Conservation (phyloP, 2,113 vertebrate genomes). For the Ammodytes marinus region DNA sequence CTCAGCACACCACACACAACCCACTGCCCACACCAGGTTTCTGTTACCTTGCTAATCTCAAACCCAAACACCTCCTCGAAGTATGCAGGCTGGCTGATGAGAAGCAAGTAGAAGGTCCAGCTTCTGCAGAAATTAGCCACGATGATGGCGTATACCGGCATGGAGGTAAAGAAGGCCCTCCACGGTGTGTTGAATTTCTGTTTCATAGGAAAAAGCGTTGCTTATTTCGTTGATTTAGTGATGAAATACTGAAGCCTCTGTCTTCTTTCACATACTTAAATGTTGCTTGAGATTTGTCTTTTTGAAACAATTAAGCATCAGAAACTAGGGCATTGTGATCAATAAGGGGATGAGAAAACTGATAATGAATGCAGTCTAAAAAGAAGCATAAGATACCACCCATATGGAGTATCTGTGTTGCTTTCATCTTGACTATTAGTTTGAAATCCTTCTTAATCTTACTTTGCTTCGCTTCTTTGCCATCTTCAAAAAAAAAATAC, state of each 20-base stretch:
- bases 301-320: neutral
- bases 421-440: neutral
- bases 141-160: constrained; percentile 95
- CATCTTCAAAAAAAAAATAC: neutral
- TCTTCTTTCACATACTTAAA: neutral
- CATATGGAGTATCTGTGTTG: neutral
- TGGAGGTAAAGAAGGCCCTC: constrained; percentile 92
- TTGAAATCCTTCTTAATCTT: neutral
- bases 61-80: constrained; percentile 95
- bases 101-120: constrained; percentile 94
- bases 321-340: neutral
- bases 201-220: neutral
- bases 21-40: neutral
- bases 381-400: neutral
- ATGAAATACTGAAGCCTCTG: neutral
- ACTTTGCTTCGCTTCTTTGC: neutral
- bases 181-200: constrained; percentile 94
- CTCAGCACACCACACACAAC: no score
- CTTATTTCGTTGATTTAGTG: neutral
- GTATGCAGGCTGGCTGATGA: constrained; percentile 94
- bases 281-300: neutral
- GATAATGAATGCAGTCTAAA: neutral
- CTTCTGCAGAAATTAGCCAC: constrained; percentile 95
- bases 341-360: neutral
- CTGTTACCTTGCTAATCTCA: constrained; percentile 93